A percentile compares a stretch with the other conserved stretches of the same genome.
phyloP scores from a whole-genome alignment of 2,888 invertebrate species.

The Caenorhabditis sp. region DNA sequence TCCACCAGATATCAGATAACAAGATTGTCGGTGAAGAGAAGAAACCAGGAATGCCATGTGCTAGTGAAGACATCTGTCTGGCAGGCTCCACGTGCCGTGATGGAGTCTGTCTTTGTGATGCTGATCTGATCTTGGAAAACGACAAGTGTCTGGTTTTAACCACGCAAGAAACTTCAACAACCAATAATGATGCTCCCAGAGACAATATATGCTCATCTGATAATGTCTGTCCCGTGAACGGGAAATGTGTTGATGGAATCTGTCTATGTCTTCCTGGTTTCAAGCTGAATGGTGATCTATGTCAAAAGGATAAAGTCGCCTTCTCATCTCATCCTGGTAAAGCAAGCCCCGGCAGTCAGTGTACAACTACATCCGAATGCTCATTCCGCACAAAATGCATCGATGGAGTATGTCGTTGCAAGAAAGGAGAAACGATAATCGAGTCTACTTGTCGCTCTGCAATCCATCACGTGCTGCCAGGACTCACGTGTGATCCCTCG shows the following conservation, averaged over 20 bases:
- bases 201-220: conserved; percentile 27
- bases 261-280: conserved; percentile 42
- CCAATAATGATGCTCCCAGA: conserved; percentile 16
- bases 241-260: conserved; percentile 67
- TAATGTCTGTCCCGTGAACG: conserved; percentile 74
- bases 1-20: conserved; percentile 29
- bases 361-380: conserved; percentile 76
- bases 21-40: conserved; percentile 36
- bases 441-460: conserved; percentile 76
- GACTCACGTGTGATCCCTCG: conserved; percentile 77
- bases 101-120: conserved; percentile 74
- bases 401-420: conserved; percentile 81
- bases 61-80: conserved; percentile 66
- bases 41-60: conserved; percentile 71
- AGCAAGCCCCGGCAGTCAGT: conserved; percentile 74
- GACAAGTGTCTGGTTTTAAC: conserved; percentile 35
- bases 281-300: conserved; percentile 18
- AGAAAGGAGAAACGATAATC: conserved; percentile 79
- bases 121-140: conserved; percentile 21
- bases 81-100: conserved; percentile 74
- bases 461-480: conserved; percentile 76
- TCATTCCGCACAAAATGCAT: conserved; percentile 79
- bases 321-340: conserved; percentile 51
- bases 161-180: not conserved
- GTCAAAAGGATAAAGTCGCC: conserved; percentile 32